phyloP scores from a whole-genome alignment of 2,888 invertebrate species.

The Tenodera sinensis region DNA sequence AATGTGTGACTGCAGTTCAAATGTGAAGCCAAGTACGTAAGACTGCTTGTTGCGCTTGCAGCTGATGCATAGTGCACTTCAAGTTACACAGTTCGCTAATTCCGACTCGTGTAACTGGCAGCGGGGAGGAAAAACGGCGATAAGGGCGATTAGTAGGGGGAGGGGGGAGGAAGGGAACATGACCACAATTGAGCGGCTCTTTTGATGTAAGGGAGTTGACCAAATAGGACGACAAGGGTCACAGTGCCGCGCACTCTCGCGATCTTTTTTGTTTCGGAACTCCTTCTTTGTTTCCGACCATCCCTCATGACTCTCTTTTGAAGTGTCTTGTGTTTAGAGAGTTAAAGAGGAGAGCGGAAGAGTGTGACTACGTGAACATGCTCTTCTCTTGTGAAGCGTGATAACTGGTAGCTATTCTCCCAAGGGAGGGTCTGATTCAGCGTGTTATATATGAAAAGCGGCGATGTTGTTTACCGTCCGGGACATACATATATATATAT shows the following conservation, averaged over 20 bases:
- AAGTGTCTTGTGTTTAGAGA: not conserved
- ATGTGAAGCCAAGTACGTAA: not conserved
- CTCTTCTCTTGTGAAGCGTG: not conserved
- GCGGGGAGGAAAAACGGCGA: not conserved
- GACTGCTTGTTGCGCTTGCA: not conserved
- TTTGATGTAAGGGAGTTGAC: conserved; percentile 21
- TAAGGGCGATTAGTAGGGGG: not conserved
- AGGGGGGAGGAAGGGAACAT: not conserved
- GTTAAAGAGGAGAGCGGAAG: not conserved
- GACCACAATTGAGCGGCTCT: not conserved
- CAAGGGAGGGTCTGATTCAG: no score
- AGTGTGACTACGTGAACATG: not conserved
- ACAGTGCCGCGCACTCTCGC: not conserved
- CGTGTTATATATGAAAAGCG: no score
- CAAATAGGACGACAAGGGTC: conserved; percentile 26
- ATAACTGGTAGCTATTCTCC: not conserved
- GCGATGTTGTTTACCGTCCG: no score
- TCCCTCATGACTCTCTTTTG: not conserved
- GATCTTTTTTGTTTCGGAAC: not conserved
- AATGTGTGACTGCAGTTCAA: no score
- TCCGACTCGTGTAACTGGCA: not conserved
- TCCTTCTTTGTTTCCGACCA: not conserved
- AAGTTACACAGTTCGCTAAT: not conserved
- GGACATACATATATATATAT: no score
- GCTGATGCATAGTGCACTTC: not conserved